Conservation (phyloP, 2,797 vertebrate genomes). For the Telmatherina bonti region DNA sequence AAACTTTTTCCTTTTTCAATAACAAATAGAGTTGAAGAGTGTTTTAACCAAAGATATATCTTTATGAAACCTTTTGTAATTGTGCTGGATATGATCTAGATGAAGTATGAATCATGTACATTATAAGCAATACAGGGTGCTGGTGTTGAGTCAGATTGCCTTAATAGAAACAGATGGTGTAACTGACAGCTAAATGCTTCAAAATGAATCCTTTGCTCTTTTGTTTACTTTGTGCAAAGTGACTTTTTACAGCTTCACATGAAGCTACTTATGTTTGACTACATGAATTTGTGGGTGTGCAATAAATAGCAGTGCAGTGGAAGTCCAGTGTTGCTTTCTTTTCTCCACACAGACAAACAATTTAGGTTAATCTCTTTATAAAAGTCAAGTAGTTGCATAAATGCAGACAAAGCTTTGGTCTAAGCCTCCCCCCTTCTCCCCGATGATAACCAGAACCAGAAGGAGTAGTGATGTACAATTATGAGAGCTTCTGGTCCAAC, state of each 20-base stretch:
- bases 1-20: neutral
- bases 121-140: neutral
- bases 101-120: neutral
- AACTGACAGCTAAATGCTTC: neutral
- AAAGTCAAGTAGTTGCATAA: conserved; percentile 59
- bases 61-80: neutral
- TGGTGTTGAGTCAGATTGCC: neutral
- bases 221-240: conserved; percentile 28
- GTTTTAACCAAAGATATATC: conserved; percentile 17
- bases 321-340: neutral
- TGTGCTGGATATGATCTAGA: conserved; percentile 3
- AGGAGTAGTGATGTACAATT: conserved; percentile 22
- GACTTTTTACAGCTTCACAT: conserved; percentile 7
- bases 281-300: conserved; percentile 46
- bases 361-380: conserved; percentile 62
- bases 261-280: conserved; percentile 5
- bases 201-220: conserved; percentile 19
- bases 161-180: neutral
- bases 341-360: conserved; percentile 7
- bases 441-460: conserved; percentile 23
- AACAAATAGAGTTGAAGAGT: neutral
- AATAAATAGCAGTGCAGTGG: conserved; percentile 62
- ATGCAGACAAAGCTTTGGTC: conserved; percentile 62
- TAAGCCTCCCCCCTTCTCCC: conserved; percentile 26
- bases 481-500: conserved; percentile 2